Conservation (phyloP, 1,140 invertebrate species). For the Pissodes strobi region DNA sequence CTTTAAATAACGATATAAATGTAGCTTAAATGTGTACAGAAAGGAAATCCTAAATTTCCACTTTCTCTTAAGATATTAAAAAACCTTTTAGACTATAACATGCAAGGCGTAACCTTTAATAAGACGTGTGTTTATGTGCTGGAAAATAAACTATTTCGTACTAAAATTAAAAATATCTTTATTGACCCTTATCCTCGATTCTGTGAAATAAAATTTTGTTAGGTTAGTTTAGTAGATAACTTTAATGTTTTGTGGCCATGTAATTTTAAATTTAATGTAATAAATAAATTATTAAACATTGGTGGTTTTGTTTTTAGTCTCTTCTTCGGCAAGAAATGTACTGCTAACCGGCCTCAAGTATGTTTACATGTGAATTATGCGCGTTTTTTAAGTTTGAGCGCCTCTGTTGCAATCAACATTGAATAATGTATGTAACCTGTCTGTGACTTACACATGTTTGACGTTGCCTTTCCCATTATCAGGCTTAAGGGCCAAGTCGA, state of each 20-base stretch:
- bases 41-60: constrained; percentile 22
- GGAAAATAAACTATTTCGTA: constrained; percentile 24
- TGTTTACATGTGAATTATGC: no score
- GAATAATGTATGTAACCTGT: no score
- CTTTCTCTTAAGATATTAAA: constrained; percentile 13
- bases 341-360: no score
- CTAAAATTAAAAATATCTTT: constrained; percentile 30
- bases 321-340: no score
- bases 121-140: constrained; percentile 27
- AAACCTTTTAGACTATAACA: constrained; percentile 20
- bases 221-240: constrained; percentile 50
- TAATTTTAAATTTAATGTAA: constrained; percentile 59
- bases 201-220: constrained; percentile 40
- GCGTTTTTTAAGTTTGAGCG: no score
- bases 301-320: no score
- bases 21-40: constrained; percentile 39
- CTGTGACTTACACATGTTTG: no score
- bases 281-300: constrained; percentile 49
- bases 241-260: constrained; percentile 58
- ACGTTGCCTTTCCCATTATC: no score
- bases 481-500: no score
- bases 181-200: constrained; percentile 33
- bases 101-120: constrained; percentile 26
- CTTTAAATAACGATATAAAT: constrained; percentile 32
- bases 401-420: no score